Base-by-base conservation (phyloP, 2,888 invertebrate genomes). In the Stenchaetothrips biformis region DNA sequence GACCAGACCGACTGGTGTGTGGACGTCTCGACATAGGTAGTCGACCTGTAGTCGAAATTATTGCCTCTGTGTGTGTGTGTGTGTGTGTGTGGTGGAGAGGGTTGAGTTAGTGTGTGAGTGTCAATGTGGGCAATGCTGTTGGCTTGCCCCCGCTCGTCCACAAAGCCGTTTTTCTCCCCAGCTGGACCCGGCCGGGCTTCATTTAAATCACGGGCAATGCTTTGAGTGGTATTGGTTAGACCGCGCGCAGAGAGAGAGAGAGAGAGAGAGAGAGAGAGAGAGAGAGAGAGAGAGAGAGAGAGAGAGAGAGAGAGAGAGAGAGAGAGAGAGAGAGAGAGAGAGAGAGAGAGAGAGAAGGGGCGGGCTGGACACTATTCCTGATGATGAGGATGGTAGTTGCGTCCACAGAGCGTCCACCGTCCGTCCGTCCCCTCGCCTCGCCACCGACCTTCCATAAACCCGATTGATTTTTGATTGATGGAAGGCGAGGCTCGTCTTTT, bases 201-300 rank as follows among this genome's bases (percentile, higher is more conserved):
- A 74, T 74, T 74, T 74, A 74, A 74, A 74, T 74, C 67, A 25
- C 25, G 67, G 67, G 67, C 21, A 74, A 74, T 74, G 67, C 67
- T 74, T 74, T 74, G 21, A 74, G 67, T 25, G 67, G 67, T 74
- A 74, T 74, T 74, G 67, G 67, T 74, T 21, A 21, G 25, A 8
- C 53, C 53, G 16, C 4, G 53, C 18, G 16, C 53, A 53, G 2
- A 53, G 53, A 53, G 53, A 53, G 53, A 53, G 53, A 16, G 16
- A 53, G 2, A 53, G 11, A 53, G 2, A 53, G 53, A 53, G 1
- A 53, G 2, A n/a, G n/a, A n/a, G n/a, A n/a, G n/a, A n/a, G n/a
- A n/a, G 18, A 53, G 53, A 53, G 8, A 18, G 53, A 53, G 53
- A 53, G 4, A 8, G 53, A 53, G 53, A 53, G 53, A 8, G 53